Evolutionary conservation across 2,113 vertebrate species (phyloP).

Genomic region (Sapajus apella): DNA sequence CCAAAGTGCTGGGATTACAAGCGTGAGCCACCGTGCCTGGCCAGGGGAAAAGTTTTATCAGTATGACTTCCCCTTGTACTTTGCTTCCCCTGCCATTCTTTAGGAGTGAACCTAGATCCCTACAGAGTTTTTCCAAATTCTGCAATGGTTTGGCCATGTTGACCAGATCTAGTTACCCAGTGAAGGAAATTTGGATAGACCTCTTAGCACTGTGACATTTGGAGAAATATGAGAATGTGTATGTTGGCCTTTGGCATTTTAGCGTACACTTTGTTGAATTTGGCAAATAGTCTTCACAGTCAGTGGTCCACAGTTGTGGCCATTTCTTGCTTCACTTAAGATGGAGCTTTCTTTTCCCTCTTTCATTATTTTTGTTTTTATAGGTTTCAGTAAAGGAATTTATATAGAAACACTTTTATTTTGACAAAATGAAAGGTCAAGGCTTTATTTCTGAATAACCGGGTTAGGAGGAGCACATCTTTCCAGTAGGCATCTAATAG

Average conservation of each 20-base stretch:
- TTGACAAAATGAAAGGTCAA: background rate
- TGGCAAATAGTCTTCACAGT: background rate
- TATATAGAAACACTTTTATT: background rate
- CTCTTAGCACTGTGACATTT: background rate
- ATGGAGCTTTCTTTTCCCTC: background rate
- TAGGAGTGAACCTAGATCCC: background rate
- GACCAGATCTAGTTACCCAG: background rate
- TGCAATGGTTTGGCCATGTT: background rate
- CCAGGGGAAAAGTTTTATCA: background rate
- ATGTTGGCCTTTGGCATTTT: background rate
- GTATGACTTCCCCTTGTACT: background rate
- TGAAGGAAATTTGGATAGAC: background rate
- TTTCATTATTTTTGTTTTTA: background rate
- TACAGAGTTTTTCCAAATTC: background rate
- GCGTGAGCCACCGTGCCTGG: no score
- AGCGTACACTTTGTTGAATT: background rate
- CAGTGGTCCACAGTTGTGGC: background rate
- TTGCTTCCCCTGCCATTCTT: background rate
- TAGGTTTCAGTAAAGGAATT: background rate
- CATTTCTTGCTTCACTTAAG: background rate
- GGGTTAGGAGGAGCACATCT: background rate
- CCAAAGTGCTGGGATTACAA: no score
- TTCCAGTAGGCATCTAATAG: background rate
- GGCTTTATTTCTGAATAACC: slow-evolving; percentile 13
- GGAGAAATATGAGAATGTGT: background rate